A percentile compares a stretch with the other conserved stretches of the same genome.
These are phyloP conservation scores for Spermophilus dauricus DNA, from an alignment of 2,113 vertebrate species.

Conservation along the genomic window DNA sequence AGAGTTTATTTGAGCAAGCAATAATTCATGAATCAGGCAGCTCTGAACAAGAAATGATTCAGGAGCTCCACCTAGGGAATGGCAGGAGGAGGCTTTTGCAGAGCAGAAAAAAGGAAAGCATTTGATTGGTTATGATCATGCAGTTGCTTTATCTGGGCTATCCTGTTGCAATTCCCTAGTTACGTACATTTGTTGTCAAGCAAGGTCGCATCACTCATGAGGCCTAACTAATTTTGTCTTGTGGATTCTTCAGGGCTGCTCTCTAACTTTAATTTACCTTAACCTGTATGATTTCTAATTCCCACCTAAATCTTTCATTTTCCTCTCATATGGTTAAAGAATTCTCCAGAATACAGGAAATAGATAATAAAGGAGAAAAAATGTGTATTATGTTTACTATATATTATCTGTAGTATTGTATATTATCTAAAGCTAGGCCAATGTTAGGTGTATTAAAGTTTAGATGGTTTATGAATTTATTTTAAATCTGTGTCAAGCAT, in stretches of 20 bases:
- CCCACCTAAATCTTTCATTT: not conserved
- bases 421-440: not conserved
- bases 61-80: too few relatives aligned
- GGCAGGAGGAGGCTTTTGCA: too few relatives aligned
- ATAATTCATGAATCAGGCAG: too few relatives aligned
- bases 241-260: not conserved
- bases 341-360: not conserved
- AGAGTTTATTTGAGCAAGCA: too few relatives aligned
- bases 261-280: not conserved
- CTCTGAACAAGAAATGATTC: too few relatives aligned
- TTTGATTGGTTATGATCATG: not conserved
- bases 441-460: not conserved
- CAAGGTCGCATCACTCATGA: not conserved
- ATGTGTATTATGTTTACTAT: not conserved
- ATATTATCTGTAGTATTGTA: not conserved
- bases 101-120: not conserved
- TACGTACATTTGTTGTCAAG: not conserved
- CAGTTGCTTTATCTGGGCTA: not conserved
- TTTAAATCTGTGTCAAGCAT: not conserved
- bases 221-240: not conserved
- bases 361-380: not conserved
- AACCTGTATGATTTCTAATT: not conserved
- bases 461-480: conserved; percentile 21
- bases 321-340: not conserved
- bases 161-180: not conserved